Evolutionary conservation across 2,888 invertebrate genomes (phyloP).

Genomic region (Hipparchia semele): DNA sequence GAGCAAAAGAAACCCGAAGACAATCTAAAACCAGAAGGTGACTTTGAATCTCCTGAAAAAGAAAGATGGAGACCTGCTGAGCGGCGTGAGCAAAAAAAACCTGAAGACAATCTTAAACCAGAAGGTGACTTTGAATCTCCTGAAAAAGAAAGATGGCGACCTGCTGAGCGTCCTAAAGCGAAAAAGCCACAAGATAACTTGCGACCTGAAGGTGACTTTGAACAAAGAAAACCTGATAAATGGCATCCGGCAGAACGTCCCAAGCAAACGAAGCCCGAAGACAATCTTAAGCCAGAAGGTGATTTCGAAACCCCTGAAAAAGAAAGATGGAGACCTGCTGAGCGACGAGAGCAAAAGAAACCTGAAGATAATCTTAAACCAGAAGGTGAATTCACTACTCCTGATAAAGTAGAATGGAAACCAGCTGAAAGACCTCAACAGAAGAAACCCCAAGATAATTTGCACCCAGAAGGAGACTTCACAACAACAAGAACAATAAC

Average conservation of each 20-base stretch:
- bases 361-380: slow-evolving; percentile 69
- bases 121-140: too few relatives aligned
- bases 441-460: slow-evolving; percentile 77
- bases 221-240: too few relatives aligned
- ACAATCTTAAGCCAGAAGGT: slow-evolving; percentile 77
- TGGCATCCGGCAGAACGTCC: neutral
- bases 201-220: too few relatives aligned
- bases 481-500: slow-evolving; percentile 77
- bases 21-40: slow-evolving; percentile 74
- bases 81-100: too few relatives aligned
- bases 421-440: slow-evolving; percentile 69
- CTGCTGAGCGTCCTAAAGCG: too few relatives aligned
- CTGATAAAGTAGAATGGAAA: slow-evolving; percentile 61
- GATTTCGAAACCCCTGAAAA: slow-evolving; percentile 67
- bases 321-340: slow-evolving; percentile 67
- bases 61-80: too few relatives aligned
- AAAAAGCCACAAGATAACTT: too few relatives aligned
- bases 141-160: too few relatives aligned
- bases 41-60: slow-evolving; percentile 57
- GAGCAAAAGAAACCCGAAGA: slow-evolving; percentile 73
- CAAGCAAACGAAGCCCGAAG: neutral
- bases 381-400: slow-evolving; percentile 78
- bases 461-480: slow-evolving; percentile 78
- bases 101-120: too few relatives aligned
- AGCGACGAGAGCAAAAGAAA: slow-evolving; percentile 55